A percentile compares a stretch with the other conserved stretches of the same genome.
phyloP scores from a whole-genome alignment of 2,888 invertebrate genomes.

The Heliconius ismenius region DNA sequence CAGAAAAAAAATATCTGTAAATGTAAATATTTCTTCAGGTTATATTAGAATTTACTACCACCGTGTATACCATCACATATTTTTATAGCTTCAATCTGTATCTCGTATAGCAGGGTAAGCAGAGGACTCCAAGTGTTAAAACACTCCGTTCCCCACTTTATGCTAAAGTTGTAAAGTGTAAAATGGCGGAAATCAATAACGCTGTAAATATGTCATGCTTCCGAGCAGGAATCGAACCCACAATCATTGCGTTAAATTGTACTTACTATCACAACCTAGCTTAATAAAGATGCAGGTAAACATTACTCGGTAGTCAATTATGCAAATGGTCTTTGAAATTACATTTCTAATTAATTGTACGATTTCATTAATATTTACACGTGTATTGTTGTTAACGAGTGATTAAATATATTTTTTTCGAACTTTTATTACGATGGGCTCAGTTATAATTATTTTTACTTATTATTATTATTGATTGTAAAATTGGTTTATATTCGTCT shows the following conservation, averaged over 20 bases:
- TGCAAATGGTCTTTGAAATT: constrained; percentile 19
- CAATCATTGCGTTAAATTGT: not conserved
- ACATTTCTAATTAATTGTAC: constrained; percentile 13
- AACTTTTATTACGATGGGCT: not conserved
- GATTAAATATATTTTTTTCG: not conserved
- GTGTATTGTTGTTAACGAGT: not conserved
- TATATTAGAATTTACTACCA: not conserved
- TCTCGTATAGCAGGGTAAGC: no score
- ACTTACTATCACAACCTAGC: not conserved
- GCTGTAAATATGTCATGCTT: not conserved
- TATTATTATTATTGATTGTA: not conserved
- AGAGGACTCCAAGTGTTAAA: not conserved
- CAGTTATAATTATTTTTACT: not conserved
- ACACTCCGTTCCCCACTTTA: not conserved
- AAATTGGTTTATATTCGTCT: no score
- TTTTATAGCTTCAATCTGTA: not conserved
- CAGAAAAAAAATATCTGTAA: not conserved
- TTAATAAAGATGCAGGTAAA: not conserved
- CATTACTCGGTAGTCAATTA: constrained; percentile 7
- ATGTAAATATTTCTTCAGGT: not conserved
- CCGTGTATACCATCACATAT: not conserved
- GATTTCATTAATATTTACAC: constrained; percentile 14
- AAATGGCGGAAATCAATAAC: no score
- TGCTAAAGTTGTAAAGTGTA: no score
- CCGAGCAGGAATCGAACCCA: not conserved